Percentiles rank a stretch among this genome's conserved stretches.
Conservation (phyloP, 1,140 invertebrate genomes). For the Apis cerana region DNA sequence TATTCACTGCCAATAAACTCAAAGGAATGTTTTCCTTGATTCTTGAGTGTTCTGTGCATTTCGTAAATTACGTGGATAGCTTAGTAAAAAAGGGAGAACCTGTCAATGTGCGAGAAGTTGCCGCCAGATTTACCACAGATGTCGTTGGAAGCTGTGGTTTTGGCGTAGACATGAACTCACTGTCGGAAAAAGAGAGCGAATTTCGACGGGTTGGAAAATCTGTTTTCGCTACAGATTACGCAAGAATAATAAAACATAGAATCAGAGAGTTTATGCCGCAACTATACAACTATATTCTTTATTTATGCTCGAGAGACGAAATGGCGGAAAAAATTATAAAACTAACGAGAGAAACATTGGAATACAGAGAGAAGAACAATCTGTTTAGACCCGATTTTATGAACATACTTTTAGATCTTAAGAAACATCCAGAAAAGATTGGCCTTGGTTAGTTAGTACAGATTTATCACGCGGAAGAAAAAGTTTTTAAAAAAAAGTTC, state of each 20-base stretch:
- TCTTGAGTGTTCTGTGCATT: slow-evolving; percentile 71
- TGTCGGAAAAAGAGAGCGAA: slow-evolving; percentile 78
- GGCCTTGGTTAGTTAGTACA: no score
- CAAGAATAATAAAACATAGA: slow-evolving; percentile 26
- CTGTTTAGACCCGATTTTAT: slow-evolving; percentile 82
- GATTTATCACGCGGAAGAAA: no score
- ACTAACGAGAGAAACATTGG: slow-evolving; percentile 77
- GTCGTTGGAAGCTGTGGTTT: slow-evolving; percentile 82
- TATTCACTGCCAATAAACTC: slow-evolving; percentile 42
- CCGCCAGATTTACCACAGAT: slow-evolving; percentile 80
- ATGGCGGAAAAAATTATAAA: slow-evolving; percentile 79
- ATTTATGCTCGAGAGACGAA: slow-evolving; percentile 60
- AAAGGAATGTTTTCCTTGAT: slow-evolving; percentile 62
- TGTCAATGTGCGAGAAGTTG: slow-evolving; percentile 79
- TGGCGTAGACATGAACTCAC: slow-evolving; percentile 81
- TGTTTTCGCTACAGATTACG: slow-evolving; percentile 46
- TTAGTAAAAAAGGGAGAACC: slow-evolving; percentile 64
- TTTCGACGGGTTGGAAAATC: slow-evolving; percentile 75
- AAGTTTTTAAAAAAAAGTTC: no score
- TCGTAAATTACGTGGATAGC: slow-evolving; percentile 51
- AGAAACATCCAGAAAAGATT: slow-evolving; percentile 67
- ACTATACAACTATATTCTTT: slow-evolving; percentile 58
- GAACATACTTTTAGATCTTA: slow-evolving; percentile 81
- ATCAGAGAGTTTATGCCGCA: slow-evolving; percentile 57
- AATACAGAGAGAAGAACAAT: slow-evolving; percentile 79